These are phyloP conservation scores for Zophobas atratus DNA, from an alignment of 1,140 invertebrate species.

Conservation along the genomic window DNA sequence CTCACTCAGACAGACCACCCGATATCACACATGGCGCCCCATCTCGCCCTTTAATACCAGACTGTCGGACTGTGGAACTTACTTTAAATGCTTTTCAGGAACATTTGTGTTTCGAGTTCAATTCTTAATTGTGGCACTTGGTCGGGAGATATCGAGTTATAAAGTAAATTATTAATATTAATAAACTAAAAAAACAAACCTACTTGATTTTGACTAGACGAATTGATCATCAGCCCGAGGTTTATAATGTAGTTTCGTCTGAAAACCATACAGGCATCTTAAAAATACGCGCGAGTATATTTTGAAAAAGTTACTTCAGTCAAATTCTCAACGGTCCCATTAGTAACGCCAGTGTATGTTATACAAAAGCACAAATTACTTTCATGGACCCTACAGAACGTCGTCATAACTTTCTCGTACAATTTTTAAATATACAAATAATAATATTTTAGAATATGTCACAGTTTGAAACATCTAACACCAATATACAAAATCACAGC, in stretches of 20 bases:
- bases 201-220: conserved; percentile 64
- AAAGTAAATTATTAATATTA: conserved; percentile 46
- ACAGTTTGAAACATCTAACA: conserved; percentile 58
- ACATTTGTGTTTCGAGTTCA: conserved; percentile 62
- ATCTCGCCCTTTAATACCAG: conserved; percentile 66
- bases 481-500: conserved; percentile 63
- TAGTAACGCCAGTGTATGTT: background rate
- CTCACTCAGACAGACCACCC: conserved; percentile 61
- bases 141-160: conserved; percentile 65
- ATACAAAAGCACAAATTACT: too few species aligned
- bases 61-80: conserved; percentile 58
- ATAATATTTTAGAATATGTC: conserved; percentile 42
- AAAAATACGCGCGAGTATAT: conserved; percentile 14
- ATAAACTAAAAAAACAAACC: conserved; percentile 37
- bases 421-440: conserved; percentile 26
- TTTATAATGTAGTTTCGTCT: conserved; percentile 53
- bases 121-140: conserved; percentile 63
- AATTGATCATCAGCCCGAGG: conserved; percentile 60
- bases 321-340: conserved; percentile 7
- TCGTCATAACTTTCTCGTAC: background rate
- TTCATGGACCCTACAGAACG: background rate
- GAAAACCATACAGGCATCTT: conserved; percentile 58
- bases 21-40: conserved; percentile 64
- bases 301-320: conserved; percentile 34
- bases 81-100: conserved; percentile 66